Evolutionary conservation across 2,797 vertebrate genomes (phyloP).

Genomic region (Sebastes steindachneri): DNA sequence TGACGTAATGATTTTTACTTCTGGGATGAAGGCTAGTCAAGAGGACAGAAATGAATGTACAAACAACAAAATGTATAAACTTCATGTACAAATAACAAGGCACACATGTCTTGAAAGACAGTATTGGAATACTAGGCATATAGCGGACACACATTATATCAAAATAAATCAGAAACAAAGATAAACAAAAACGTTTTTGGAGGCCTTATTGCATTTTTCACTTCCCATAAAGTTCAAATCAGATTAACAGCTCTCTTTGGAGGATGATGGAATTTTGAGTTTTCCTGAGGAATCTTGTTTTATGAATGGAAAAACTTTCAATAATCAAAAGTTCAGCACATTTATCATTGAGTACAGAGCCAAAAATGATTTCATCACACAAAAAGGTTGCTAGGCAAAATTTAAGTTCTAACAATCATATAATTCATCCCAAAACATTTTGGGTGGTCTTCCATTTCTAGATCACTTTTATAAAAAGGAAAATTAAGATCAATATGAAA

Average conservation of each 20-base stretch:
- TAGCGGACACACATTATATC: not conserved
- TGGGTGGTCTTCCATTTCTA: not conserved
- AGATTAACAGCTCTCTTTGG: not conserved
- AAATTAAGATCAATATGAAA: not conserved
- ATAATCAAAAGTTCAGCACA: not conserved
- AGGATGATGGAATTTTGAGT: not conserved
- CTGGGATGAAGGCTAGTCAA: not conserved
- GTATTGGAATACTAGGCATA: not conserved
- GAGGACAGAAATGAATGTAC: not conserved
- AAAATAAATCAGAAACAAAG: not conserved
- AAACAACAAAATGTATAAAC: not conserved
- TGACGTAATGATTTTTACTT: not conserved
- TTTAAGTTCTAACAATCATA: not conserved
- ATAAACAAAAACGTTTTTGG: not conserved
- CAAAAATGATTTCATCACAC: not conserved
- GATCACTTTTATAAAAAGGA: not conserved
- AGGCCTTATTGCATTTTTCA: not conserved
- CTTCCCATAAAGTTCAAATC: not conserved
- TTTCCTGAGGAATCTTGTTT: not conserved
- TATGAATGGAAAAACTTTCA: not conserved
- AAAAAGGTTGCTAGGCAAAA: not conserved
- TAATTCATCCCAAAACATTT: not conserved
- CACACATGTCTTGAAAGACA: not conserved
- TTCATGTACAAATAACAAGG: not conserved
- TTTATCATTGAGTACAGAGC: not conserved